Evolutionary conservation across 2,113 vertebrate genomes (phyloP).

Genomic region (Zosterops lateralis): DNA sequence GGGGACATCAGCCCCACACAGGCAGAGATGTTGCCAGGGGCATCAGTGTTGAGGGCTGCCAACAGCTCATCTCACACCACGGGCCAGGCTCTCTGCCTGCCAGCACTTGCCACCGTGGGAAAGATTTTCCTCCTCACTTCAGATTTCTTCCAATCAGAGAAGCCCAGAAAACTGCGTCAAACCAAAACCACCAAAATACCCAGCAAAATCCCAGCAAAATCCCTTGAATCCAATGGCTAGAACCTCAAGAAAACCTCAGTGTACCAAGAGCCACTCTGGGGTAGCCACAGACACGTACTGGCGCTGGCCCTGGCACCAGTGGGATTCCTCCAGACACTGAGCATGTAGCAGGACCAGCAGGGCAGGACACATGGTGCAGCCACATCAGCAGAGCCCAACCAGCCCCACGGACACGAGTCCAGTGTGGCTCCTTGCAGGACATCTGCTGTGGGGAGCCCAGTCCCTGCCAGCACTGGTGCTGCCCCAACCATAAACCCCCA

Average conservation of each 20-base stretch:
- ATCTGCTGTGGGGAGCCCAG: accelerated
- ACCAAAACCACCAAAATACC: constrained; percentile 8
- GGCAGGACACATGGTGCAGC: background rate
- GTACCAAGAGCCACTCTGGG: accelerated
- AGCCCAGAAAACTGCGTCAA: background rate
- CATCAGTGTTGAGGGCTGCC: background rate
- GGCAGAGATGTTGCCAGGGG: background rate
- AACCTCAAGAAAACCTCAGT: background rate
- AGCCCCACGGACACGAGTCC: accelerated
- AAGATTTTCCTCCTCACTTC: background rate
- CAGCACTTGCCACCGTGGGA: background rate
- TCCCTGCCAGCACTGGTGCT: background rate
- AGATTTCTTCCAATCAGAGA: constrained; percentile 19
- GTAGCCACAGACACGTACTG: too few species aligned
- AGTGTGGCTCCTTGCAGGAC: background rate
- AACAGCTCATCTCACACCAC: accelerated
- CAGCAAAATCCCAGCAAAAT: background rate
- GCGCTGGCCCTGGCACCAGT: accelerated
- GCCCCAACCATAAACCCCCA: background rate
- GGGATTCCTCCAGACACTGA: background rate
- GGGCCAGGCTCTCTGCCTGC: background rate
- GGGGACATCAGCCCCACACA: background rate
- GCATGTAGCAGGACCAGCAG: background rate
- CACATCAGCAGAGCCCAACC: background rate
- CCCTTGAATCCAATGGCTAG: background rate